Base-by-base conservation (phyloP, 1,140 invertebrate genomes). In the Drosophila insularis region DNA sequence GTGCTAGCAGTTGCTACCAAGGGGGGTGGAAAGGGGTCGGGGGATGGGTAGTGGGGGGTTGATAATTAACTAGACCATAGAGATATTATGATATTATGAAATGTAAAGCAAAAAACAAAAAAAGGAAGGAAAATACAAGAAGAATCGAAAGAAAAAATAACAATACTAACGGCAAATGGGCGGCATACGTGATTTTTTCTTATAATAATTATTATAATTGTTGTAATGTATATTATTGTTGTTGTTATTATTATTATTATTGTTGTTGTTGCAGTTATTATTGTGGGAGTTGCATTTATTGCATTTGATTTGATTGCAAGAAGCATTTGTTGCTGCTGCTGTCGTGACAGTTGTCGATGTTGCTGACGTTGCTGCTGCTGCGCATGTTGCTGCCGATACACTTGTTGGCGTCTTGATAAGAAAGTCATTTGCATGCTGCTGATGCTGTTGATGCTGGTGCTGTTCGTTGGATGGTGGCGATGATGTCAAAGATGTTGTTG, bases 131-230 rank as follows among this genome's bases (percentile, higher is more conserved):
- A 35, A 19, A 58, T 61, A 59, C 37, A 61, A 53, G 59, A 64
- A 64, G 61, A 76, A 86, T 74, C 66, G 43, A 77, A 66, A 56
- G 39, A 55, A 71, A 68, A 80, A 66, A 10, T 35, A 68, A 56
- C 68, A 86, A 91, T 91, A 91, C 90, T 91, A 91, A 91, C 90
- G 90, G 85, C 90, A 91, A 84, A 91, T 91, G 76, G 90, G 86
- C 86, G 86, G 85, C 90, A 91, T 90, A 82, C 87, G 90, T 74
- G 90, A 89, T 75, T 91, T 91, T 86, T 91, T 91, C 69, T 91
- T 87, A 90, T 91, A 91, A 78, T 91, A 91, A 60, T 91, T 91
- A 82, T 91, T 91, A 60, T 91, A 91, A 65, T 91, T 91, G 77
- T 91, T 91, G 76, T 91, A 91, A 80, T 90, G 84, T 60, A 85